Conservation (phyloP, 2,888 invertebrate species). For the Augochlorella aurata region DNA sequence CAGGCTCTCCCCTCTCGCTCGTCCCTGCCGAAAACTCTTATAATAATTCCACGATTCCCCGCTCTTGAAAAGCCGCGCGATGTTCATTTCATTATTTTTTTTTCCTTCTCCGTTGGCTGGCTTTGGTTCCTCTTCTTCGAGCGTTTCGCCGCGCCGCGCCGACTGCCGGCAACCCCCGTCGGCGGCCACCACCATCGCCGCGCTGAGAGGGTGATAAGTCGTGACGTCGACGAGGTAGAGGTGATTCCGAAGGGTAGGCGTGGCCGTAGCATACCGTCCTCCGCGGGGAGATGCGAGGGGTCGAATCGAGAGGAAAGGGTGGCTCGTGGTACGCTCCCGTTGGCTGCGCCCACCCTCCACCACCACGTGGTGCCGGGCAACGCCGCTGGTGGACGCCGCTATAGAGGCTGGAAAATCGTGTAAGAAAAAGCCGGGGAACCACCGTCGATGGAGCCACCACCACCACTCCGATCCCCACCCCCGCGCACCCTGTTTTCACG, state of each 20-base stretch:
- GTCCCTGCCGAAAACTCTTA: constrained; percentile 68
- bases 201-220: constrained; percentile 79
- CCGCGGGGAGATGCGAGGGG: constrained; percentile 54
- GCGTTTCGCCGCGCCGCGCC: constrained; percentile 1
- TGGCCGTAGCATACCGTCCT: constrained; percentile 72
- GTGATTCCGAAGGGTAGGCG: constrained; percentile 78
- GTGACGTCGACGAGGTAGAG: constrained; percentile 79
- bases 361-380: constrained; percentile 62
- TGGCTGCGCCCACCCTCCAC: constrained; percentile 73
- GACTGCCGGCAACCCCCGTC: not conserved
- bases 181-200: constrained; percentile 27
- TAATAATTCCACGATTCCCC: constrained; percentile 80
- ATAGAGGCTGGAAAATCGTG: constrained; percentile 65
- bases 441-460: constrained; percentile 38
- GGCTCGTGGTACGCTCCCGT: constrained; percentile 73
- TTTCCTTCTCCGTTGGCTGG: constrained; percentile 61
- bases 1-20: constrained; percentile 29
- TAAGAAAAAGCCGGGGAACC: constrained; percentile 65
- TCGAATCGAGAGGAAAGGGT: constrained; percentile 65
- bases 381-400: constrained; percentile 58
- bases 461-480: not conserved
- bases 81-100: constrained; percentile 82
- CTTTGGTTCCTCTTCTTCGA: constrained; percentile 32
- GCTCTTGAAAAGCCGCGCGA: constrained; percentile 67
- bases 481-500: constrained; percentile 30